Evolutionary conservation across 2,113 vertebrate species (phyloP).

Genomic region (Hyaena hyaena): DNA sequence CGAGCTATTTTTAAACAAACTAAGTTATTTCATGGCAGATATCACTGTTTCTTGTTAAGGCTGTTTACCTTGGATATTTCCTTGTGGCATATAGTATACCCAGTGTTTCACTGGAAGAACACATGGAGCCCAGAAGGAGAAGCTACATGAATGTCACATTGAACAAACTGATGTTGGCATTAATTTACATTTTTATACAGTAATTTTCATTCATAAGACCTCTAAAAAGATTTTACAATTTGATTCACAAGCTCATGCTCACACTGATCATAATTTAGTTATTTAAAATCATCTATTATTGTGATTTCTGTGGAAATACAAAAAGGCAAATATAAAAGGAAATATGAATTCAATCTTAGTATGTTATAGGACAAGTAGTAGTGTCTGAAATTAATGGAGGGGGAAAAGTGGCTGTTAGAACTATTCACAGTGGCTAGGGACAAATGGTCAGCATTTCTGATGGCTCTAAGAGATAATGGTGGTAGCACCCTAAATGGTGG

Average conservation of each 20-base stretch:
- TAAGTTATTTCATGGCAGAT: neutral
- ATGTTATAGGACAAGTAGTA: neutral
- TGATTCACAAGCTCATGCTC: conserved; percentile 1
- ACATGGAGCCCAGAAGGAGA: neutral
- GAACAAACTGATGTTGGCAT: conserved; percentile 4
- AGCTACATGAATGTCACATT: conserved; percentile 43
- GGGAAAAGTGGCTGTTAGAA: neutral
- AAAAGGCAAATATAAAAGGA: neutral
- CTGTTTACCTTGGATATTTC: neutral
- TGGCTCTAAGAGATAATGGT: neutral
- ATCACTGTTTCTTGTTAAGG: neutral
- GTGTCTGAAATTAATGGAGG: neutral
- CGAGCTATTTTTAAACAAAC: conserved; percentile 33
- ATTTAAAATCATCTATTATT: conserved; percentile 23
- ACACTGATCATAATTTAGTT: conserved; percentile 9
- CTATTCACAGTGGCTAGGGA: neutral
- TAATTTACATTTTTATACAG: conserved; percentile 45
- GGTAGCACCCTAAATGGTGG: neutral
- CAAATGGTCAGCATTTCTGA: neutral
- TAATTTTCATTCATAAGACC: conserved; percentile 36
- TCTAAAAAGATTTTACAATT: conserved; percentile 49
- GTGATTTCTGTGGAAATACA: conserved; percentile 18
- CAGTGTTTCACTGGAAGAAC: neutral
- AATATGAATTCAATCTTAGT: neutral
- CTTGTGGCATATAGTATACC: neutral